Evolutionary conservation across 2,797 vertebrate genomes (phyloP), one percentile per base, ranked within the genome.

Genomic region (Anabacerthia variegaticeps): DNA sequence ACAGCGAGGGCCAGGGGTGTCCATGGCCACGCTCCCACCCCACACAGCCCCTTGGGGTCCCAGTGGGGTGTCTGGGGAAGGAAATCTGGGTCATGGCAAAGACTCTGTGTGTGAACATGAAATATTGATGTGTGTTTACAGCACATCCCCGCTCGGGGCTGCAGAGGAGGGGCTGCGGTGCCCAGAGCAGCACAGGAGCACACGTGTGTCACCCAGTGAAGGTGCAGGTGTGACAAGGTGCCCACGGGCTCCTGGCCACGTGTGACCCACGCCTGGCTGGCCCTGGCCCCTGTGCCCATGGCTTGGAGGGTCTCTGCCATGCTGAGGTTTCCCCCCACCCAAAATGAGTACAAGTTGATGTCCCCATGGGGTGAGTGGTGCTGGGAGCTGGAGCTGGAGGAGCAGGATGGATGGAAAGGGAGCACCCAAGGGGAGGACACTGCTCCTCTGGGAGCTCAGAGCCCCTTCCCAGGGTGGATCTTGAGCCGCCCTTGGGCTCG

Each of bases 1-100:
- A 36, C 19, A 0, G 21, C 16, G 6, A 10, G 3, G 4, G 19
- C 17, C 0, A 0, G 7, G 26, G 8, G 0, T 8, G 27, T 32
- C 51, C 5, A 7, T 0, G 11, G 23, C 68, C 1, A 0, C 13
- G 15, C n/a, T 71, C 51, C 43, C 36, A 34, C n/a, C 55, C 56
- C 21, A 5, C 3, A 1, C 56, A 23, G 24, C 18, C 39, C 79
- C 51, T 30, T 56, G 41, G 58, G 67, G 83, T 63, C 56, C 66
- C 59, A 14, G 8, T 0, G 1, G n/a, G 24, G 69, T 6, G 6
- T 46, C 36, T 39, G 37, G 76, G 73, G 22, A 54, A 67, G 39
- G 68, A 34, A 82, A 91, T 89, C 65, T 52, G 30, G 72, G 87
- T 76, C 93, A 49, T 8, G 1, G 6, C 61, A 81, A 43, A 65